These are phyloP conservation scores for Hypomecis punctinalis DNA, from an alignment of 2,888 invertebrate genomes.

Conservation along the genomic window DNA sequence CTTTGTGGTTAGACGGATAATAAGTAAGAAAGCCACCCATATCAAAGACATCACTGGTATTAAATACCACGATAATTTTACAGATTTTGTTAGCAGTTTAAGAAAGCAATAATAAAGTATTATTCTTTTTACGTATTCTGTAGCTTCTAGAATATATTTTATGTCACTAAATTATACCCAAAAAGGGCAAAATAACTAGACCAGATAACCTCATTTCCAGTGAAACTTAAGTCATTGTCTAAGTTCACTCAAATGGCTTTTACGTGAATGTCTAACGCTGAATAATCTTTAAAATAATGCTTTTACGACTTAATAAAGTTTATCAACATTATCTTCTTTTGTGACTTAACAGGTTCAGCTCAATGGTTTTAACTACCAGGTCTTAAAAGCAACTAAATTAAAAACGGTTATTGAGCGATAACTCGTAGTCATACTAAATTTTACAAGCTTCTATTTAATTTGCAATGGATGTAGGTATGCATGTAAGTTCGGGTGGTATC, in stretches of 20 bases:
- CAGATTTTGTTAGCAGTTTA: too few relatives aligned
- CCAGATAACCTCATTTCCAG: not conserved
- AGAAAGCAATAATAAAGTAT: too few relatives aligned
- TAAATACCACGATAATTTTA: too few relatives aligned
- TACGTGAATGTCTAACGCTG: conserved; percentile 1
- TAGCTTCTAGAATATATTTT: too few relatives aligned
- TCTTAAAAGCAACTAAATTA: not conserved
- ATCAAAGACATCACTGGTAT: too few relatives aligned
- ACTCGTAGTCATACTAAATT: not conserved
- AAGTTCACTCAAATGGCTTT: conserved; percentile 2
- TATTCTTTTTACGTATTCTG: too few relatives aligned
- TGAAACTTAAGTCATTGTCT: not conserved
- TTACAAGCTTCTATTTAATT: too few relatives aligned
- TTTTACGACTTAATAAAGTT: conserved; percentile 19
- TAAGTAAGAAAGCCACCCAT: too few relatives aligned
- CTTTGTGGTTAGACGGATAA: too few relatives aligned
- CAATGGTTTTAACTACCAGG: conserved; percentile 11
- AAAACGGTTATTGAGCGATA: not conserved
- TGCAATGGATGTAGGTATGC: too few relatives aligned
- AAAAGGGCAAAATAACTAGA: not conserved
- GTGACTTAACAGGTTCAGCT: conserved; percentile 8
- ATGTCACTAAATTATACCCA: not conserved
- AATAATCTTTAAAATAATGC: conserved; percentile 14
- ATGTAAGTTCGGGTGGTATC: too few relatives aligned
- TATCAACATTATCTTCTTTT: conserved; percentile 16